Evolutionary conservation across 2,888 invertebrate species (phyloP).

Genomic region (Mythimna impura): DNA sequence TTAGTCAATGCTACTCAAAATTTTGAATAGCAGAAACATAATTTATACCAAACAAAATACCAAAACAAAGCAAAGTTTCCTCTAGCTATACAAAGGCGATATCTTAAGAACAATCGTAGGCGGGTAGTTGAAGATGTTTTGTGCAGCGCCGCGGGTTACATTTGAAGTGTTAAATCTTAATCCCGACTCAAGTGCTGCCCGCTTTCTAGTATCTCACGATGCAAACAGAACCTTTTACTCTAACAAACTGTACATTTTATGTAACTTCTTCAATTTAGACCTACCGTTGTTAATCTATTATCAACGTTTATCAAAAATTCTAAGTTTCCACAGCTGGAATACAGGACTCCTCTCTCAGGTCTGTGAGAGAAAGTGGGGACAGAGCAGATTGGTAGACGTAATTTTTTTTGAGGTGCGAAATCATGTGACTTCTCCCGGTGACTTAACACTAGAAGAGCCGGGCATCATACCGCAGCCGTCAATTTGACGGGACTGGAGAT

Average conservation of each 20-base stretch:
- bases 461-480: too few species aligned
- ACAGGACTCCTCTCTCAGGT: too few species aligned
- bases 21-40: neutral
- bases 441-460: too few species aligned
- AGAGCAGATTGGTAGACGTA: too few species aligned
- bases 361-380: too few species aligned
- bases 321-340: too few species aligned
- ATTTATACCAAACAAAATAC: constrained; percentile 4
- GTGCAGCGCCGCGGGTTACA: constrained; percentile 52
- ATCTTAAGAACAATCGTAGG: constrained; percentile 48
- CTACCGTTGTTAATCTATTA: too few species aligned
- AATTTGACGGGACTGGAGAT: too few species aligned
- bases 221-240: neutral
- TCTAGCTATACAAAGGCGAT: constrained; percentile 17
- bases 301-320: too few species aligned
- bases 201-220: constrained; percentile 11
- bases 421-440: too few species aligned
- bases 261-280: too few species aligned
- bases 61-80: constrained; percentile 17
- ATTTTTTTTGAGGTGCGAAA: too few species aligned
- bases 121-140: constrained; percentile 53
- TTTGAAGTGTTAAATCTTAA: constrained; percentile 67
- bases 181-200: constrained; percentile 41
- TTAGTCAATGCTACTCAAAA: neutral
- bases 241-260: neutral